Evolutionary conservation across 2,888 invertebrate genomes (phyloP).

Genomic region (Nomada hirtipes): DNA sequence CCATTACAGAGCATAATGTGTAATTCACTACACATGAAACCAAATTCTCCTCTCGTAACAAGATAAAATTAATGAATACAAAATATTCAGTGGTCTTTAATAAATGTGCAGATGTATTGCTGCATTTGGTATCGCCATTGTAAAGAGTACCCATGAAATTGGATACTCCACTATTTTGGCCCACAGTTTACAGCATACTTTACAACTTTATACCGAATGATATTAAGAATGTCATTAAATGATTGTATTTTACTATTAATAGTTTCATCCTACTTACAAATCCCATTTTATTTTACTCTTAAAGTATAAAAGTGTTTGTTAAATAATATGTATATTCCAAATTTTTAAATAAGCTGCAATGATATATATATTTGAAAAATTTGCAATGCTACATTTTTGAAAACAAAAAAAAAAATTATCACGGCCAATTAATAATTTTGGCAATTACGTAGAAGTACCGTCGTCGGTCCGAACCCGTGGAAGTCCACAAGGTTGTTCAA

Average conservation of each 20-base stretch:
- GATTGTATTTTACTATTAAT: constrained; percentile 47
- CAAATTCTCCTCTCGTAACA: constrained; percentile 28
- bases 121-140: constrained; percentile 56
- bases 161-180: constrained; percentile 34
- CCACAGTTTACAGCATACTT: constrained; percentile 33
- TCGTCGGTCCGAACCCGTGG: too few species aligned
- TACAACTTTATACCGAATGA: constrained; percentile 60
- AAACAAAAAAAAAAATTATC: background rate
- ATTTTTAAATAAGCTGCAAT: background rate
- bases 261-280: constrained; percentile 19
- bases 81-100: constrained; percentile 35
- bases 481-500: too few species aligned
- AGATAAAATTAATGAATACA: constrained; percentile 23
- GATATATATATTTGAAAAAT: constrained; percentile 19
- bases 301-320: background rate
- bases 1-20: constrained; percentile 8
- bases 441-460: background rate
- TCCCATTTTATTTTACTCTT: background rate
- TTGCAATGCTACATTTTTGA: background rate
- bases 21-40: constrained; percentile 7
- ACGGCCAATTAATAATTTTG: constrained; percentile 3
- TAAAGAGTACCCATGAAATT: constrained; percentile 56
- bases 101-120: constrained; percentile 40
- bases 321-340: background rate
- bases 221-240: constrained; percentile 60